Evolutionary conservation across 1,140 invertebrate genomes (phyloP), one percentile per base, ranked within the genome.

Genomic region (Cotesia typhae): DNA sequence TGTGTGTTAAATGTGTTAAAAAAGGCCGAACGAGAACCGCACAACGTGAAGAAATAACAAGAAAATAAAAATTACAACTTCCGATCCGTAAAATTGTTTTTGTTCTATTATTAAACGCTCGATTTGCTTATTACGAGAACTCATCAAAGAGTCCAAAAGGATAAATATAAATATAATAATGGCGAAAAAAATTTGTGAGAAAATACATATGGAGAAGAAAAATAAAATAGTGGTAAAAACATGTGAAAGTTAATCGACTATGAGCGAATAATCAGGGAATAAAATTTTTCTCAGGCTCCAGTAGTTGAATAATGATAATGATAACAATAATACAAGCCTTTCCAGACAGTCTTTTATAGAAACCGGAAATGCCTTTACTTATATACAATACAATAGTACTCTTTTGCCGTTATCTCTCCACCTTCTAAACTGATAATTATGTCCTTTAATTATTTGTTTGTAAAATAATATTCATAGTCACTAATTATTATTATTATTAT

Each of bases 331-430:
- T 53, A 20, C 47, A 63, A 51, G 14, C 1, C 17, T 55, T 67
- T 65, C 51, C 41, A 51, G 38, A 65, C n/a, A n/a, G 41, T 47
- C 41, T 70, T 37, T 60, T 14, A 38, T 63, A 47, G 67, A 74
- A 75, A 66, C 73, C 76, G 77, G 79, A 82, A 82, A 74, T 76
- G 63, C 75, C 72, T 28, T 53, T 38, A 47, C 41, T 47, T 47
- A 47, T 5, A 60, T 65, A 76, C 51, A 41, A 37, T 69, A 55
- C 67, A 52, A 28, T 55, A 17, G 41, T 47, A 47, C 41, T 47
- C 41, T 47, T 47, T 74, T 75, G 76, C 74, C 71, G 65, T 72
- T 78, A 78, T 77, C 78, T 67, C 17, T 36, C 51, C 61, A 47
- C 17, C 51, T 28, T 57, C 37, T 36, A 64, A 64, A 61, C 52